phyloP scores from a whole-genome alignment of 2,113 vertebrate species.

The Circaetus cinerascens region DNA sequence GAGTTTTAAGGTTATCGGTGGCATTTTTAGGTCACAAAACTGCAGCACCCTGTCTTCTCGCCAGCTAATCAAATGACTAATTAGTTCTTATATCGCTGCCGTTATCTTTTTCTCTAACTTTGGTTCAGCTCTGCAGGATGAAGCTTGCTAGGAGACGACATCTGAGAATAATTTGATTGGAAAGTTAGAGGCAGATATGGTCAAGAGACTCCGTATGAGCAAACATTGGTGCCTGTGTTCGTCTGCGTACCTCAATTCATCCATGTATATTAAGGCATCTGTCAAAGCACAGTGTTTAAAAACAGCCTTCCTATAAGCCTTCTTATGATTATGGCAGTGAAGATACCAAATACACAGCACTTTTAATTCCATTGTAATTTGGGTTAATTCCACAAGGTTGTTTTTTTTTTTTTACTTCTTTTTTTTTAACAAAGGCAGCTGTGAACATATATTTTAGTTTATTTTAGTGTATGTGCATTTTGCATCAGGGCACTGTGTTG shows the following conservation, averaged over 20 bases:
- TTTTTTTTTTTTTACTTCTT: not conserved
- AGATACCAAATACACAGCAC: not conserved
- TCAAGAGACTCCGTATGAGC: not conserved
- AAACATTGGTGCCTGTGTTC: not conserved
- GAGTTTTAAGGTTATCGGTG: conserved; percentile 14
- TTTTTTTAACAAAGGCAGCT: not conserved
- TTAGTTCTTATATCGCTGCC: not conserved
- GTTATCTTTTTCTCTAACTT: not conserved
- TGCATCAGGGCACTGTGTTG: not conserved
- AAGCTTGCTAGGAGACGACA: not conserved
- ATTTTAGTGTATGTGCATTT: not conserved
- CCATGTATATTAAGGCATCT: not conserved
- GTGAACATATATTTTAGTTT: not conserved
- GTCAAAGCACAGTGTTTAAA: not conserved
- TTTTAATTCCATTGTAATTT: not conserved
- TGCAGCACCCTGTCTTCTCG: not conserved
- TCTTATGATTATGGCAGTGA: not conserved
- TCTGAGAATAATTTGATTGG: not conserved
- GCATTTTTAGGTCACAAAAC: conserved; percentile 39
- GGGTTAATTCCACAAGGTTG: not conserved
- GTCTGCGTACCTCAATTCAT: not conserved
- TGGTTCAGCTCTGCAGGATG: not conserved
- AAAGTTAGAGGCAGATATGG: not conserved
- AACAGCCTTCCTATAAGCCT: not conserved
- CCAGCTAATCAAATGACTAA: conserved; percentile 31